phyloP scores from a whole-genome alignment of 2,113 vertebrate genomes.

The Thomomys bottae region DNA sequence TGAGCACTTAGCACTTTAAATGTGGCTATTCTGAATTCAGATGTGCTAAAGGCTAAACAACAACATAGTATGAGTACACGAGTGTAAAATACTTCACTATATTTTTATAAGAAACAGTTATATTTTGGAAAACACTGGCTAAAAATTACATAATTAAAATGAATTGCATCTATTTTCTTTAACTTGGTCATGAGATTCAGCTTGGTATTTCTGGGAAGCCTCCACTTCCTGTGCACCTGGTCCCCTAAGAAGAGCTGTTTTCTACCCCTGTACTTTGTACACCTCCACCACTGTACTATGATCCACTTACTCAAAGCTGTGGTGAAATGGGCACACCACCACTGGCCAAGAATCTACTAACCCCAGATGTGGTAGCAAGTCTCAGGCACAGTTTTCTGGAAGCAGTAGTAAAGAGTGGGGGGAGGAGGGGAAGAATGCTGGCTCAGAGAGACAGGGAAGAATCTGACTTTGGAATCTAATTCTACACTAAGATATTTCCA shows the following conservation, averaged over 20 bases:
- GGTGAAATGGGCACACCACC: neutral
- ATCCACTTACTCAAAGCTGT: neutral
- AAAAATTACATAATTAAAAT: neutral
- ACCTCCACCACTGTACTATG: neutral
- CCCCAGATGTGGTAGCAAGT: neutral
- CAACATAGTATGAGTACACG: neutral
- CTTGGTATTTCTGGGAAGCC: neutral
- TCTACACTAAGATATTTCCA: neutral
- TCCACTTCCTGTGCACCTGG: neutral
- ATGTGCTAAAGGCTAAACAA: neutral
- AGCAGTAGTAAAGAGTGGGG: neutral
- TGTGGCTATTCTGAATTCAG: neutral
- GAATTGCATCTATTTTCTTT: neutral
- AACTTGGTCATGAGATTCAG: neutral
- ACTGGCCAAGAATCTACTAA: neutral
- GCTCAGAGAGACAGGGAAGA: neutral
- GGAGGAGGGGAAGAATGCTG: neutral
- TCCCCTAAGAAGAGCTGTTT: neutral
- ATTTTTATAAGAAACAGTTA: neutral
- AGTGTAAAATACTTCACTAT: neutral
- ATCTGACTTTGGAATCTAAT: too few relatives aligned
- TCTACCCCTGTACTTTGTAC: neutral
- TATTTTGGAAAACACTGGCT: conserved; percentile 1
- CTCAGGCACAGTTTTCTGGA: neutral
- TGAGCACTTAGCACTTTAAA: neutral